These are phyloP conservation scores for Sebastes goodei DNA, from an alignment of 2,797 vertebrate genomes.

Conservation along the genomic window DNA sequence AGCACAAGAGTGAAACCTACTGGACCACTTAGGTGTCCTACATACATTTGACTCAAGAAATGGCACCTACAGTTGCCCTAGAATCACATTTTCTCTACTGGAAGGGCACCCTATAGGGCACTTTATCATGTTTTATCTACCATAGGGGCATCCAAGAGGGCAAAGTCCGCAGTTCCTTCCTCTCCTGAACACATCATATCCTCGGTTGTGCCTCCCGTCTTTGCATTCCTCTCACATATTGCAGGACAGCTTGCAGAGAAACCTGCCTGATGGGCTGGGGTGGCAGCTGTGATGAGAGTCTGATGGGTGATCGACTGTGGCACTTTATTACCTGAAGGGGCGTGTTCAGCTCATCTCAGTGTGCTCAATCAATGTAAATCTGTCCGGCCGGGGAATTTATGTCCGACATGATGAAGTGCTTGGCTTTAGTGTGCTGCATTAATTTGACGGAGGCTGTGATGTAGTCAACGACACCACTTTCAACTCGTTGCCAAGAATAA, in stretches of 20 bases:
- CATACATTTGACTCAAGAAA: too few relatives aligned
- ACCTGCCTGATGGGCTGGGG: not conserved
- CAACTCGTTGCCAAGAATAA: constrained; percentile 15
- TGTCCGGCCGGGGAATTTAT: constrained; percentile 57
- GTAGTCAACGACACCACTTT: constrained; percentile 13
- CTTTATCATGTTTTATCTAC: too few relatives aligned
- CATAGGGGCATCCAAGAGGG: too few relatives aligned
- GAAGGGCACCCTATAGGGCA: fast-evolving
- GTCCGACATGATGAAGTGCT: constrained; percentile 48
- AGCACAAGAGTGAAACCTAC: too few relatives aligned
- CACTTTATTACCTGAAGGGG: constrained; percentile 65
- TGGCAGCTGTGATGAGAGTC: constrained; percentile 51
- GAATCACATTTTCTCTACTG: too few relatives aligned
- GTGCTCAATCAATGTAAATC: constrained; percentile 72
- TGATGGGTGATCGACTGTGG: constrained; percentile 67
- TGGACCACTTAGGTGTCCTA: too few relatives aligned
- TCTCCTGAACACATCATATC: not conserved
- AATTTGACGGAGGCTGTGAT: constrained; percentile 34
- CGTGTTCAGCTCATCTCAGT: constrained; percentile 57
- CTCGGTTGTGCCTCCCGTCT: not conserved
- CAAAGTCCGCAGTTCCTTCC: too few relatives aligned
- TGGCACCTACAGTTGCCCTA: too few relatives aligned
- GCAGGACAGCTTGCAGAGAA: constrained; percentile 32
- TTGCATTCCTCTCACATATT: constrained; percentile 20
- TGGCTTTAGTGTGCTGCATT: constrained; percentile 45